These are phyloP conservation scores for Imbricaverruca yamaguchii DNA, from an alignment of 2,888 invertebrate species.

Conservation along the genomic window DNA sequence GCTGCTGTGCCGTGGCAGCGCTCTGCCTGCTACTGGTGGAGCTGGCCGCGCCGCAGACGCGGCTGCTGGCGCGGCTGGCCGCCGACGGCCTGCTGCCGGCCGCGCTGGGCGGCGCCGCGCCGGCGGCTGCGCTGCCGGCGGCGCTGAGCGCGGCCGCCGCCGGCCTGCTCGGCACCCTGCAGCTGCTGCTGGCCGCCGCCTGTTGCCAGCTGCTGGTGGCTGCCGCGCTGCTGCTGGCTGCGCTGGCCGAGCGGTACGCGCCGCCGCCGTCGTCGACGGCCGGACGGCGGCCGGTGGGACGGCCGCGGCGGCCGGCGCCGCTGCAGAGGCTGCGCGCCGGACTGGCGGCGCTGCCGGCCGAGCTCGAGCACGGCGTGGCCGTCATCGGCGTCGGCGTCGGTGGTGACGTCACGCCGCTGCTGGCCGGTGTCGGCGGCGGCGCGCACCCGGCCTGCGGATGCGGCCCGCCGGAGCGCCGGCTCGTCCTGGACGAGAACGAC, in stretches of 20 bases:
- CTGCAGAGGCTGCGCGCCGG: constrained; percentile 35
- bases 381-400: not conserved
- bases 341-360: not conserved
- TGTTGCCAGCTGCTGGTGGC: constrained; percentile 55
- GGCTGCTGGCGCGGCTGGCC: constrained; percentile 50
- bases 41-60: constrained; percentile 51
- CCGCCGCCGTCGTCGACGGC: constrained; percentile 44
- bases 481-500: not conserved
- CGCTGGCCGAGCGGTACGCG: constrained; percentile 36
- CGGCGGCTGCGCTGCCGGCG: constrained; percentile 41
- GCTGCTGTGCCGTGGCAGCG: constrained; percentile 44
- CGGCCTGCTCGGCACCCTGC: constrained; percentile 54
- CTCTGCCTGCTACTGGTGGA: constrained; percentile 53
- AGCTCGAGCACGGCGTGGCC: not conserved
- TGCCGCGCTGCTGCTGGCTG: constrained; percentile 16
- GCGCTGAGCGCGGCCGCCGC: constrained; percentile 54
- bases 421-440: not conserved
- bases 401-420: not conserved
- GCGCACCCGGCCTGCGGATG: not conserved
- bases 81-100: constrained; percentile 54
- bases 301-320: constrained; percentile 52
- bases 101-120: constrained; percentile 54
- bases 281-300: constrained; percentile 43
- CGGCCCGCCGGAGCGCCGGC: not conserved
- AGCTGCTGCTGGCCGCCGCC: constrained; percentile 55